These are phyloP conservation scores for Agrotis puta DNA, from an alignment of 2,888 invertebrate genomes.

Conservation along the genomic window DNA sequence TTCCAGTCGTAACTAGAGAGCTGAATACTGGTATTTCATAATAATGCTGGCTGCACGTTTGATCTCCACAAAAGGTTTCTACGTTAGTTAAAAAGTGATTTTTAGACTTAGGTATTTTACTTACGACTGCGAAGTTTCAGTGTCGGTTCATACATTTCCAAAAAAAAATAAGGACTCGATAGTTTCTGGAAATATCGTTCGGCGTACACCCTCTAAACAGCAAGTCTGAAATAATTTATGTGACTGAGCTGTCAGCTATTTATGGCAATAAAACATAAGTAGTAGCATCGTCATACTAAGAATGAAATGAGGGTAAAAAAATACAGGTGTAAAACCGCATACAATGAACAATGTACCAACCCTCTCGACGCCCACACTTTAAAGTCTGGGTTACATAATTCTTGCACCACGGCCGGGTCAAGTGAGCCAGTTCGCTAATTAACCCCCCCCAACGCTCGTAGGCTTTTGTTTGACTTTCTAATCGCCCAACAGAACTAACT, in stretches of 20 bases:
- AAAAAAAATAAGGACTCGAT: no score
- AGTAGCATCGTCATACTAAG: neutral
- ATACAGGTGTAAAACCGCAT: neutral
- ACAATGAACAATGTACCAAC: conserved; percentile 1
- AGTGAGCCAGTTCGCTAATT: conserved; percentile 71
- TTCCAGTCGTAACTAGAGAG: no score
- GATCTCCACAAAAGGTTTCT: no score
- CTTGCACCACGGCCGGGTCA: conserved; percentile 58
- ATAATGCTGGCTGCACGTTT: no score
- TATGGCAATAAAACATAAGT: no score
- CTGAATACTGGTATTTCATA: no score
- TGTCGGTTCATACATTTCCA: no score
- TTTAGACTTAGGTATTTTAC: no score
- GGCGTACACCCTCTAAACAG: no score
- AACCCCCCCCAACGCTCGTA: conserved; percentile 62
- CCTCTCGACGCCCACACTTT: neutral
- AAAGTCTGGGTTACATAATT: conserved; percentile 25
- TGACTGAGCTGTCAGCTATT: neutral
- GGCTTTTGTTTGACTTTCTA: conserved; percentile 77
- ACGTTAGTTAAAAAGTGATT: no score
- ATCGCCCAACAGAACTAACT: conserved; percentile 72
- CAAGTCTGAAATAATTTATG: neutral
- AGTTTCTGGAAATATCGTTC: no score
- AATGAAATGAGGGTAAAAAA: neutral
- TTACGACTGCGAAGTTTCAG: no score